Base-by-base conservation (phyloP, 2,888 invertebrate species). In the Vanessa cardui region DNA sequence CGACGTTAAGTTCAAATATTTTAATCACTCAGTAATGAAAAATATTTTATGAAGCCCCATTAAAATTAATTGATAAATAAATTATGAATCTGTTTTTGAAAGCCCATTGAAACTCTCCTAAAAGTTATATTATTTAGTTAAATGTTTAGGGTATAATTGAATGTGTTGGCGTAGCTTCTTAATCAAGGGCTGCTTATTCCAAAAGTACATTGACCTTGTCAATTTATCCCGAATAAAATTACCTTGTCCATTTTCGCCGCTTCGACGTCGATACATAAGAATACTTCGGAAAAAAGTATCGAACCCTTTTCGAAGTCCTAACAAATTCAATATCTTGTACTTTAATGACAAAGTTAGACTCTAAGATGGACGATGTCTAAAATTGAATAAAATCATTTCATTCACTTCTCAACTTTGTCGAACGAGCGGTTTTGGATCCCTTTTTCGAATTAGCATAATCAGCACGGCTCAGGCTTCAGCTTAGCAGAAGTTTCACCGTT, bases 391-490 rank as follows among this genome's bases (percentile, higher is more conserved):
- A 68, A 45, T 44, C 62, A 60, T 60, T 61, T 33, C 62, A 68
- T 68, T 68, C 70, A 70, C 54, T 65, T 54, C 54, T 65, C 59
- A 63, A 68, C 56, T 68, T 60, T 62, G 65, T 68, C 59, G 65
- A 68, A 49, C 62, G 68, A 68, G 65, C 65, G 56, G 62, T 39
- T 33, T 59, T 21, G 56, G 68, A 60, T 66, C 65, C 64, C 65
- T 68, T 68, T 70, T 63, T 18, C 62, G 65, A 58, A 68, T 70
- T 70, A 70, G 70, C 62, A 70, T 70, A 70, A 70, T 70, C 70
- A 71, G 68, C 46, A 63, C 50, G 56, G 59, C 56, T 68, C 70
- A 68, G 62, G 39, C 62, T 62, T 15, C 61, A 49, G 63, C 64
- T 70, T 67, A 54, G 54, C 64, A 68, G 65, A 68, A 68, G 68